A percentile compares a stretch with the other conserved stretches of the same genome.
Conservation (phyloP, 2,888 invertebrate species). For the Standfussiana lucernea region DNA sequence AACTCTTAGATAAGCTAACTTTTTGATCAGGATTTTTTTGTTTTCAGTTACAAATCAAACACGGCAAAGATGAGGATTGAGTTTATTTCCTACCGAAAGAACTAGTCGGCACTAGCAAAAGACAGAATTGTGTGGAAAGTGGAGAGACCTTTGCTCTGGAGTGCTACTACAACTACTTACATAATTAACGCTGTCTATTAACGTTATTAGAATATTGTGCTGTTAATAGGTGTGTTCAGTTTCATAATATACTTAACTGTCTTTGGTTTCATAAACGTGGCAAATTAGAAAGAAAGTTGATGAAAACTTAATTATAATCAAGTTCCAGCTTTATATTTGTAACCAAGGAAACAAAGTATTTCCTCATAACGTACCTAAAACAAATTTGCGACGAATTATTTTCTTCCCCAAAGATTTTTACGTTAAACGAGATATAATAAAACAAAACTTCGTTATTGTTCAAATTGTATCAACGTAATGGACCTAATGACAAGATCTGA, state of each 20-base stretch:
- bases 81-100: background rate
- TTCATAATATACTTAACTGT: background rate
- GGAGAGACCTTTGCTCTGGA: background rate
- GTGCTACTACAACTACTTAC: slow-evolving; percentile 42
- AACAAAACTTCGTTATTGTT: slow-evolving; percentile 11
- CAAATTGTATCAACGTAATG: slow-evolving; percentile 38
- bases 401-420: background rate
- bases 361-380: background rate
- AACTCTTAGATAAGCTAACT: background rate
- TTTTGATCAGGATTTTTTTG: background rate
- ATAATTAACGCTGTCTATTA: slow-evolving; percentile 52
- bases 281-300: background rate
- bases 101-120: background rate
- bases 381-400: background rate
- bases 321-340: background rate
- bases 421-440: background rate
- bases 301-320: background rate
- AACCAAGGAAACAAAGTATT: background rate
- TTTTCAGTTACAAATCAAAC: background rate
- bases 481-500: slow-evolving; percentile 31
- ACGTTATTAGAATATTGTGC: slow-evolving; percentile 50
- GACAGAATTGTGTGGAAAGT: background rate
- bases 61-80: background rate
- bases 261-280: background rate
- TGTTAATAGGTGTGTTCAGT: slow-evolving; percentile 30